Evolutionary conservation across 1,140 invertebrate genomes (phyloP).

Genomic region (Drosophila grimshawi): DNA sequence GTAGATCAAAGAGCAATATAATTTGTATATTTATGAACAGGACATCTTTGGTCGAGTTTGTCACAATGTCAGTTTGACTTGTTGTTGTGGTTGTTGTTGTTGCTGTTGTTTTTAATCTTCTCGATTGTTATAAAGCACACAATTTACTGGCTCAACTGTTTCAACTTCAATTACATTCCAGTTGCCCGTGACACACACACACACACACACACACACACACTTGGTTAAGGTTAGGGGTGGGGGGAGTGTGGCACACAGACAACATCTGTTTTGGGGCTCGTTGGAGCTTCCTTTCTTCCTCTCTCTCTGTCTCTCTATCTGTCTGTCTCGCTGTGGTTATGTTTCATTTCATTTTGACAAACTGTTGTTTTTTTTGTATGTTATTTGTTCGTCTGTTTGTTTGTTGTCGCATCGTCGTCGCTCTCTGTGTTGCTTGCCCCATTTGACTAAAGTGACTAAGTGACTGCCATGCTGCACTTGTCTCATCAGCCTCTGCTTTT

Average conservation of each 20-base stretch:
- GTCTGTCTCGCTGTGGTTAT: conserved; percentile 15
- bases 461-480: conserved; percentile 16
- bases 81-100: conserved; percentile 6
- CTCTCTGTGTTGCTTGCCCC: not conserved
- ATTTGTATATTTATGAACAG: not conserved
- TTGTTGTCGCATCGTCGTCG: conserved; percentile 9
- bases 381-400: conserved; percentile 9
- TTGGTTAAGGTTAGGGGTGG: not conserved
- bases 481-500: conserved; percentile 12
- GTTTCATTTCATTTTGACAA: conserved; percentile 46
- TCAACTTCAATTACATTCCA: conserved; percentile 33
- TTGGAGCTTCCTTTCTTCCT: not conserved
- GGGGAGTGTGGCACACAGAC: not conserved
- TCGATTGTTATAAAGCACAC: conserved; percentile 23
- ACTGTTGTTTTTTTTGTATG: not conserved
- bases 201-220: not conserved
- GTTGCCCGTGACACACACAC: conserved; percentile 13
- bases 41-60: not conserved
- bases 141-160: conserved; percentile 41
- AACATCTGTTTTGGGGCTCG: conserved; percentile 20
- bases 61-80: not conserved
- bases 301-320: not conserved
- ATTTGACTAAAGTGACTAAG: not conserved
- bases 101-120: conserved; percentile 10
- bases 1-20: not conserved